Conservation (phyloP, 2,113 vertebrate species). For the Cynoglossus semilaevis region DNA sequence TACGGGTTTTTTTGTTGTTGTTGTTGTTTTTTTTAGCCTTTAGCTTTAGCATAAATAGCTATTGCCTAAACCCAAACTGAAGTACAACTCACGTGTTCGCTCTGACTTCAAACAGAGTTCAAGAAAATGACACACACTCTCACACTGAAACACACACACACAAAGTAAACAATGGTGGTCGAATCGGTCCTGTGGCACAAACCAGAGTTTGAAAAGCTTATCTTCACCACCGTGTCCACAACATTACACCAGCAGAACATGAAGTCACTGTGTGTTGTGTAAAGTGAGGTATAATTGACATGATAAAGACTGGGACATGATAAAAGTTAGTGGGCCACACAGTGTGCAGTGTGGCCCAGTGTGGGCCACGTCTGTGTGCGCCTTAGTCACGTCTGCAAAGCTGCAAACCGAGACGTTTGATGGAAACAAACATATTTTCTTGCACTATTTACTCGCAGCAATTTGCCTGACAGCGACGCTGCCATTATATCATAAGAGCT, state of each 20-base stretch:
- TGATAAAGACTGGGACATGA: constrained; percentile 1
- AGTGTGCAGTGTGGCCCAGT: background rate
- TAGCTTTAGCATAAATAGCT: no score
- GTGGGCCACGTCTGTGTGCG: constrained; percentile 18
- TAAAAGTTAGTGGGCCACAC: constrained; percentile 34
- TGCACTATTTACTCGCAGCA: constrained; percentile 3
- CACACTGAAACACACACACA: background rate
- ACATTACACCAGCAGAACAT: background rate
- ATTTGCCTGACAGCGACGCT: constrained; percentile 8
- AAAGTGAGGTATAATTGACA: background rate
- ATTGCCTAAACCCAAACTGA: no score
- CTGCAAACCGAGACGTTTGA: constrained; percentile 25
- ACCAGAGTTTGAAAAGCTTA: background rate
- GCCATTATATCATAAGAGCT: constrained; percentile 18
- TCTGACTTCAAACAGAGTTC: no score
- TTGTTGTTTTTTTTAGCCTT: no score
- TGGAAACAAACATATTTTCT: constrained; percentile 10
- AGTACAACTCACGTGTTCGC: no score
- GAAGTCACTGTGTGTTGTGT: background rate
- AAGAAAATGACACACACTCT: background rate
- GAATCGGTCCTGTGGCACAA: background rate
- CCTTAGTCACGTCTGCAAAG: constrained; percentile 23
- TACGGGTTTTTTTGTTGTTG: no score
- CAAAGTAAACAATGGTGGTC: background rate
- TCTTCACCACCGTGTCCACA: background rate